Percentiles rank a stretch among this genome's conserved stretches.
Evolutionary conservation across 1,140 invertebrate genomes (phyloP).

Genomic region (Dendrolimus kikuchii): DNA sequence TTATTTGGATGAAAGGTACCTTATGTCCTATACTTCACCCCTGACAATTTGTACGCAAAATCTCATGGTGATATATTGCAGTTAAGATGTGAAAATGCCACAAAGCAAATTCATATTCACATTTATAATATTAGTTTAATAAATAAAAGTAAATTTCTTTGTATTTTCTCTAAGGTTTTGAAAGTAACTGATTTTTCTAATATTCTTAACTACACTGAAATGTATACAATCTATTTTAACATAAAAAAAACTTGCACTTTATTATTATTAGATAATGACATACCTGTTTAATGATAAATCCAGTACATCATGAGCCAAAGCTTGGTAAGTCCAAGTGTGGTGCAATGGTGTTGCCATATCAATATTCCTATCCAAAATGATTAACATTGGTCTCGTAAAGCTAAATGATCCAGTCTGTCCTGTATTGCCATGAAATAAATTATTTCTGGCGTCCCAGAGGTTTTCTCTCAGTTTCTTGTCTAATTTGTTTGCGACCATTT

Average conservation of each 20-base stretch:
- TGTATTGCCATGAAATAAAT: conserved; percentile 92
- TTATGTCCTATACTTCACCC: too few relatives aligned
- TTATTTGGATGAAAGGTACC: too few relatives aligned
- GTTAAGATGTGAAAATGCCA: too few relatives aligned
- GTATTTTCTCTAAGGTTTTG: too few relatives aligned
- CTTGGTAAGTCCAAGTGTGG: conserved; percentile 99
- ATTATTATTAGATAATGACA: conserved; percentile 10
- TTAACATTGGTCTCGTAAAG: conserved; percentile 93
- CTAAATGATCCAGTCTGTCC: conserved; percentile 84
- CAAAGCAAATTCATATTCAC: too few relatives aligned
- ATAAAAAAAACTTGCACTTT: not conserved
- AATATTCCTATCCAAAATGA: conserved; percentile 95
- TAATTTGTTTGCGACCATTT: conserved; percentile 97
- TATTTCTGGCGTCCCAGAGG: conserved; percentile 96
- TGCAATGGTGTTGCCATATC: conserved; percentile 98
- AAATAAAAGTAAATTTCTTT: too few relatives aligned
- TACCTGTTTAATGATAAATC: conserved; percentile 89
- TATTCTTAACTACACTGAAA: too few relatives aligned
- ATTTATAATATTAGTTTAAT: too few relatives aligned
- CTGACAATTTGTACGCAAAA: too few relatives aligned
- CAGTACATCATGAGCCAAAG: conserved; percentile 95
- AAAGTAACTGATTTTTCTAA: too few relatives aligned
- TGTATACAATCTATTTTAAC: too few relatives aligned
- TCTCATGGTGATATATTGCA: too few relatives aligned
- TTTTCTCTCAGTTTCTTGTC: conserved; percentile 98